phyloP scores from a whole-genome alignment of 2,113 vertebrate genomes.

The Cyprinodon variegatus region DNA sequence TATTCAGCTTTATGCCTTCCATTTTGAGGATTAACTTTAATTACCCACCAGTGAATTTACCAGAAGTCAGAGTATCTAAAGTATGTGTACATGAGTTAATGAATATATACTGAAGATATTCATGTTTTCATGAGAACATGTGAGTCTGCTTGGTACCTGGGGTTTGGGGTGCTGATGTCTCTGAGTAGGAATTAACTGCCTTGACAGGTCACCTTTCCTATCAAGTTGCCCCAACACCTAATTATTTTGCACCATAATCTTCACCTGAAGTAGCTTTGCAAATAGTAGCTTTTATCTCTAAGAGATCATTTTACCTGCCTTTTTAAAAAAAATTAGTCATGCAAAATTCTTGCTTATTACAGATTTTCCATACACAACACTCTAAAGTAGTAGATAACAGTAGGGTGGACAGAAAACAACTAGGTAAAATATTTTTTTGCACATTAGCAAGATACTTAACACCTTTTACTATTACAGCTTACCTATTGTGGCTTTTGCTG shows the following conservation, averaged over 20 bases:
- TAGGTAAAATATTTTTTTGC: background rate
- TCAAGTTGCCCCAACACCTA: conserved; percentile 10
- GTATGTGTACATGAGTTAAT: conserved; percentile 5
- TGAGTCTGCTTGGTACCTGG: conserved; percentile 37
- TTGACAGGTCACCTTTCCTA: conserved; percentile 25
- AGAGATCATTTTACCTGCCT: conserved; percentile 10
- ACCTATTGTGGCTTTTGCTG: background rate
- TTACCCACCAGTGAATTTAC: background rate
- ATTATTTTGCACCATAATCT: conserved; percentile 3
- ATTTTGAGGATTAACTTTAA: background rate
- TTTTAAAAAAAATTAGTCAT: background rate
- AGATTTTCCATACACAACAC: background rate
- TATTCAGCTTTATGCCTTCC: background rate
- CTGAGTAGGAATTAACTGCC: conserved; percentile 28
- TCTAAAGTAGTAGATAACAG: background rate
- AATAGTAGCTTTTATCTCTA: conserved; percentile 9
- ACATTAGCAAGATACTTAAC: background rate
- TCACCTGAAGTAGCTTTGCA: background rate
- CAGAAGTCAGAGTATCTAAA: conserved; percentile 1
- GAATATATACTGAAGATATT: no score
- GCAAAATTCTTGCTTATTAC: background rate
- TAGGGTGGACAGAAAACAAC: background rate
- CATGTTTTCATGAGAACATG: conserved; percentile 28
- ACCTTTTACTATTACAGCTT: background rate
- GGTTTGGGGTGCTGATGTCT: conserved; percentile 33